Base-by-base conservation (phyloP, 2,888 invertebrate genomes). In the Pollenia labialis region DNA sequence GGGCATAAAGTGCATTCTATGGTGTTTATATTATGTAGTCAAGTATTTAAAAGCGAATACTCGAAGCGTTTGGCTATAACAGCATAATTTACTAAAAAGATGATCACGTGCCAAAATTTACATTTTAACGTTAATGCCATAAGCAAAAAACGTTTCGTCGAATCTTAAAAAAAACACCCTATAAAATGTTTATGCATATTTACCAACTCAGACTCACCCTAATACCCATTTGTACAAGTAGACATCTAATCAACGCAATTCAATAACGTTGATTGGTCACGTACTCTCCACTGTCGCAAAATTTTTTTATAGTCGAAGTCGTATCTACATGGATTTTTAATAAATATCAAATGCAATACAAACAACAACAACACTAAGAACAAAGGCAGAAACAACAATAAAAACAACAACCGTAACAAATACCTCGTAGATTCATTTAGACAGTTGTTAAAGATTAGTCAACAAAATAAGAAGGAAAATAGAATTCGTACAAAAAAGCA, bases 181-280 rank as follows among this genome's bases (percentile, higher is more conserved):
- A 32, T 32, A 32, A 32, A 32, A 6, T 32, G 6, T 32, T 0
- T 6, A 32, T 32, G 6, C 32, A 32, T 32, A 4, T 6, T 1
- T 18, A 46, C 4, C 60, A 23, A 66, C 11, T 44, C 42, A 74
- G 16, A 56, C 23, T 40, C 14, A 6, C 11, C 8, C n/a, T 14
- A 16, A 46, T 6, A 74, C 32, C 12, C 16, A 32, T n/a, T 42
- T 48, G 46, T n/a, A 69, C 42, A 48, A 6, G 54, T 69, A 42
- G 18, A 60, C 68, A 52, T 77, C 60, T 77, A 84, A 87, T 84
- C 81, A 81, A 81, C 77, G 77, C 77, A 23, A 32, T 81, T 84
- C 74, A 74, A 87, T 87, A 87, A 74, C 23, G 50, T 81, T 85
- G 87, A 87, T 87, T 87, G 87, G 79, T 74, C 87, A 87, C 87